Base-by-base conservation (phyloP, 2,797 vertebrate species). In the Manis javanica region DNA sequence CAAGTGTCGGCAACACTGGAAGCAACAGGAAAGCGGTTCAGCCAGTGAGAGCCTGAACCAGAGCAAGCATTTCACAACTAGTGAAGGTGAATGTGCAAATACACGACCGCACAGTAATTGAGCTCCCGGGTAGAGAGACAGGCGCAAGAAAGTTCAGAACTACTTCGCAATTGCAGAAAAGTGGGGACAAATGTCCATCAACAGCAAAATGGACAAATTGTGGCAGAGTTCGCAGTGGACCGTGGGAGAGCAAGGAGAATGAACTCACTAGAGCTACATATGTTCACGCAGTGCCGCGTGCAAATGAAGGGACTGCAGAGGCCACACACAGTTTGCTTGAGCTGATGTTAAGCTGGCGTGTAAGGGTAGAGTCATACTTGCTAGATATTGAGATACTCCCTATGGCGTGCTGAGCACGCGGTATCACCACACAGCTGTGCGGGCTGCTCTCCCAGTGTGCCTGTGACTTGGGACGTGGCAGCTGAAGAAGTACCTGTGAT, bases 341-440 rank as follows among this genome's bases (percentile, higher is more conserved):
- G 69, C n/a, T 0, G 2, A 23, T 1, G 9, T 8, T 10, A 63
- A 29, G 69, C 24, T 4, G 15, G 1, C 2, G 10, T 3, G 3
- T 0, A 5, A 24, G 18, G 61, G 39, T 1, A 7, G 18, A 59
- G 31, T 7, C 12, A 7, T 14, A 8, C 7, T 0, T 24, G 18
- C 2, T 29, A 21, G 4, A 4, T 1, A 15, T 4, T 46, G 78
- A 37, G 29, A 1, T 14, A 8, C 14, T 49, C 78, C 39, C 51
- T 31, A 0, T 15, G 16, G 8, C 7, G 37, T 31, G 68, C 77
- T 15, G 21, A 49, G 9, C 6, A n/a, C 31, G 8, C 6, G 7
- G 5, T 9, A 16, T 29, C 19, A 19, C 26, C 75, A 19, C 0
- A 0, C 8, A 7, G 34, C 11, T 29, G 29, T 26, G 1, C 4